These are phyloP conservation scores for Thryonomys swinderianus DNA, from an alignment of 2,113 vertebrate species.

Conservation along the genomic window DNA sequence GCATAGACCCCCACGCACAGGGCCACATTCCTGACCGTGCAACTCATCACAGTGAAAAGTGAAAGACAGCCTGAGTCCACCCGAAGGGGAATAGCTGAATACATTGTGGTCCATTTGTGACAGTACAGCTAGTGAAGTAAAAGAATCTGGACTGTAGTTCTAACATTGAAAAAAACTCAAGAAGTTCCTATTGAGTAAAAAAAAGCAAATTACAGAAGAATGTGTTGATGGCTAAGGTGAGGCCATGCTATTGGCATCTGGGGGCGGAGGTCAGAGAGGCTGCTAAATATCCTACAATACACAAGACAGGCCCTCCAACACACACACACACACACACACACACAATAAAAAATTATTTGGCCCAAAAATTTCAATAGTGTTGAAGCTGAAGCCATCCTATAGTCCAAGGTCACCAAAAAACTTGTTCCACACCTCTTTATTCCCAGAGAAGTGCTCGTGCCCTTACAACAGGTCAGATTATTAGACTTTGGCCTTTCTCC, in stretches of 20 bases:
- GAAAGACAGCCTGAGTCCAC: neutral
- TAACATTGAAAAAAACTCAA: neutral
- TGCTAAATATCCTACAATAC: neutral
- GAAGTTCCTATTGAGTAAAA: neutral
- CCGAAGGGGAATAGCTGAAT: neutral
- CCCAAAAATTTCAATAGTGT: neutral
- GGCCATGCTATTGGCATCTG: neutral
- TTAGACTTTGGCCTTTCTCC: neutral
- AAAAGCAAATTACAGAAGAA: constrained; percentile 30
- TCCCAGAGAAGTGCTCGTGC: neutral
- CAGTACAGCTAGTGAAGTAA: neutral
- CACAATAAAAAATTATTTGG: neutral
- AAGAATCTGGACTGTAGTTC: neutral
- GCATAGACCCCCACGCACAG: neutral
- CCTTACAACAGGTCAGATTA: neutral
- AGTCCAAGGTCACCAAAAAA: neutral
- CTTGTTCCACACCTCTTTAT: neutral
- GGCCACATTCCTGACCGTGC: neutral
- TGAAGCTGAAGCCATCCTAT: neutral
- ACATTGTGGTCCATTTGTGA: neutral
- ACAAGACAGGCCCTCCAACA: too few relatives aligned
- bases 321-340: neutral
- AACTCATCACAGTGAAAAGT: neutral
- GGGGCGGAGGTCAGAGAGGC: neutral
- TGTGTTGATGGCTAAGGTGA: neutral